phyloP scores from a whole-genome alignment of 2,888 invertebrate species.

The Drosophila limbata region DNA sequence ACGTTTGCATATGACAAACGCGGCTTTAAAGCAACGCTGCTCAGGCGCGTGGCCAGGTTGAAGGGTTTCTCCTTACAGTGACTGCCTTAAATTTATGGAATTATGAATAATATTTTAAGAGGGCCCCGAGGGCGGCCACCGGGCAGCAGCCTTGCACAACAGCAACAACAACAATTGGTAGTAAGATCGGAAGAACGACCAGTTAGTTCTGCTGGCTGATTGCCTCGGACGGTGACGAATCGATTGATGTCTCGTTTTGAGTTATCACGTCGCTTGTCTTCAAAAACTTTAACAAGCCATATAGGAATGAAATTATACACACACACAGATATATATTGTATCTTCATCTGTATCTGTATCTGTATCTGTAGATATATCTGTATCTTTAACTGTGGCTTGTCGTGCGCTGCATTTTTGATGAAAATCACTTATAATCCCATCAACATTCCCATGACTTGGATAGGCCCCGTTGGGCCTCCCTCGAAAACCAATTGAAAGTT shows the following conservation, averaged over 20 bases:
- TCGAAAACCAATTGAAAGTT: conserved; percentile 66
- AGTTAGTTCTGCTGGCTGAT: conserved; percentile 79
- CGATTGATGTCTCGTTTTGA: conserved; percentile 80
- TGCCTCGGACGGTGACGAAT: conserved; percentile 75
- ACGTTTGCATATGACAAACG: conserved; percentile 78
- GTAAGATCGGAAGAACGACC: conserved; percentile 32
- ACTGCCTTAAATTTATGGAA: conserved; percentile 72
- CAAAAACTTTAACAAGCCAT: conserved; percentile 75
- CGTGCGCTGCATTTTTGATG: conserved; percentile 81
- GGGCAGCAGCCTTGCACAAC: conserved; percentile 28
- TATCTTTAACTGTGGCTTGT: conserved; percentile 55
- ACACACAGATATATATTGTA: conserved; percentile 17
- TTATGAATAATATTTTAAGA: conserved; percentile 81
- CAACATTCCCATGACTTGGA: conserved; percentile 73
- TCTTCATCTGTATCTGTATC: conserved; percentile 12
- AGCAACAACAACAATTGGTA: conserved; percentile 5
- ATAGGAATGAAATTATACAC: conserved; percentile 53
- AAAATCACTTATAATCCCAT: conserved; percentile 79
- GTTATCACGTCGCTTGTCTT: conserved; percentile 78
- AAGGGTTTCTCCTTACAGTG: conserved; percentile 24
- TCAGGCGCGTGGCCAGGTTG: conserved; percentile 65
- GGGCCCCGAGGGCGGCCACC: conserved; percentile 73
- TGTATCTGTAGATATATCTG: conserved; percentile 29
- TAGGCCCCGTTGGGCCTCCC: conserved; percentile 37
- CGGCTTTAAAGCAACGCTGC: conserved; percentile 50